Evolutionary conservation across 2,888 invertebrate genomes (phyloP).

Genomic region (Oscheius sp.): DNA sequence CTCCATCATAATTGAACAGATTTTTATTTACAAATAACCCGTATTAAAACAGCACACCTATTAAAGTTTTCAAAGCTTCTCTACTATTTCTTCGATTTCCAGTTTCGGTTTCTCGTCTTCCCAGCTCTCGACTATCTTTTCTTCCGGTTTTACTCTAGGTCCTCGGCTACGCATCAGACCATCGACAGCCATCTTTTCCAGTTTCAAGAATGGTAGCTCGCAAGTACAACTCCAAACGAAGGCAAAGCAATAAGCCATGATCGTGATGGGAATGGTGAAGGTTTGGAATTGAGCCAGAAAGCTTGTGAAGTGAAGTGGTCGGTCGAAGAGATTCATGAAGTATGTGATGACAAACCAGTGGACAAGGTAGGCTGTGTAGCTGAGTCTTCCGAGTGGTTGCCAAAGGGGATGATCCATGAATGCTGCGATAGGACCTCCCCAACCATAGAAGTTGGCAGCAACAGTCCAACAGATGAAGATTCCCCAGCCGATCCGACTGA

Average conservation of each 20-base stretch:
- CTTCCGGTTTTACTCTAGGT: neutral
- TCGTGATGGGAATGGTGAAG: constrained; percentile 12
- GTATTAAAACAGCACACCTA: neutral
- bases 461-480: constrained; percentile 75
- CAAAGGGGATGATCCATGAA: constrained; percentile 62
- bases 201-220: constrained; percentile 43
- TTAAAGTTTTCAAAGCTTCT: neutral
- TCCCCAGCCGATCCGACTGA: constrained; percentile 74
- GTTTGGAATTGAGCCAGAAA: constrained; percentile 15
- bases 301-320: constrained; percentile 36
- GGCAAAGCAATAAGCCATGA: constrained; percentile 37
- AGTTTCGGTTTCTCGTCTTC: neutral
- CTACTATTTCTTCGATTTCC: neutral
- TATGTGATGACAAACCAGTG: constrained; percentile 54
- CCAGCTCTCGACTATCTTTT: neutral
- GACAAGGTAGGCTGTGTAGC: constrained; percentile 89
- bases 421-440: constrained; percentile 70
- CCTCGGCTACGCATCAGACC: neutral
- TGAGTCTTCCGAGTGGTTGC: constrained; percentile 87
- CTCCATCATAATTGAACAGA: neutral
- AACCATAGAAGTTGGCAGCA: constrained; percentile 75
- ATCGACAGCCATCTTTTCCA: constrained; percentile 22
- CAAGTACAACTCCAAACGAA: constrained; percentile 52
- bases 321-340: constrained; percentile 42
- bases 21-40: constrained; percentile 1